Evolutionary conservation across 1,140 invertebrate genomes (phyloP).

Genomic region (Eumaeus atala): DNA sequence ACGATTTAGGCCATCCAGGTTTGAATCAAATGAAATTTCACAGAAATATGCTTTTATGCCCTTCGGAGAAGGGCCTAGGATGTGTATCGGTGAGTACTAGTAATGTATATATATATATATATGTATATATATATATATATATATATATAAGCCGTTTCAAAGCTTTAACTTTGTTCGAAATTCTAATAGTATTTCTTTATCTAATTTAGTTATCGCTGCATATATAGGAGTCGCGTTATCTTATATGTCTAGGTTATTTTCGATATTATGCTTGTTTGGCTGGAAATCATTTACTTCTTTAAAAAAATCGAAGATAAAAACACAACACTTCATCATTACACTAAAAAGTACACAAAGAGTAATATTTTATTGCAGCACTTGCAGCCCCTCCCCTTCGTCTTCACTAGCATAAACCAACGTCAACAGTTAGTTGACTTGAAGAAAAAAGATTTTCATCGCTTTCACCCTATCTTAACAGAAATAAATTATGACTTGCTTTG

Average conservation of each 20-base stretch:
- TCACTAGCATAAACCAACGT: no score
- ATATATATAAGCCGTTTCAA: not conserved
- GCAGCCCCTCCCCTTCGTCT: no score
- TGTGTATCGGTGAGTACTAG: conserved; percentile 1
- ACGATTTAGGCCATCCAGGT: conserved; percentile 6
- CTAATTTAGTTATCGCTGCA: not conserved
- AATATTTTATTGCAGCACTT: no score
- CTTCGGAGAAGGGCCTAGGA: conserved; percentile 5
- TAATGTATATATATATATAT: not conserved
- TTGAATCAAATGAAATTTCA: not conserved
- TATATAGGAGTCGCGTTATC: not conserved
- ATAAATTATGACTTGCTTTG: not conserved
- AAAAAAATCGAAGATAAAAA: no score
- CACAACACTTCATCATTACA: no score
- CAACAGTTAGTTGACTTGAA: not conserved
- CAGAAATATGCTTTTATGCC: conserved; percentile 6
- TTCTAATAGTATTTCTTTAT: no score
- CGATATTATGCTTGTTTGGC: no score
- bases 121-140: not conserved
- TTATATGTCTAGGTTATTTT: no score
- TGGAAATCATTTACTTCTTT: no score
- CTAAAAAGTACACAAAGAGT: no score
- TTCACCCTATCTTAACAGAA: not conserved
- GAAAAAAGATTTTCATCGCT: not conserved
- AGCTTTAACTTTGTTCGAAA: not conserved